Evolutionary conservation across 2,797 vertebrate genomes (phyloP).

Genomic region (Falco biarmicus): DNA sequence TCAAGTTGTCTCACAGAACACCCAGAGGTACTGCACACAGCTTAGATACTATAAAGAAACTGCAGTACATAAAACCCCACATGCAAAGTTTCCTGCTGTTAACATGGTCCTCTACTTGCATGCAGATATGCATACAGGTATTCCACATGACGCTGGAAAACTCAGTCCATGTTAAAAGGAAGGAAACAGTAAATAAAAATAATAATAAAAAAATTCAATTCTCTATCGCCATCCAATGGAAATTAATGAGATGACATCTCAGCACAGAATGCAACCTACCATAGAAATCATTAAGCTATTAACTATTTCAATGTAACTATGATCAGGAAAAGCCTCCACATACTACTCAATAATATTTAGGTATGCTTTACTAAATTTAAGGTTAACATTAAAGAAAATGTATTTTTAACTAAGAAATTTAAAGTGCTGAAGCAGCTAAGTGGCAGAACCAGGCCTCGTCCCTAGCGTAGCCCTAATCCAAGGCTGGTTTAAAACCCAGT

Average conservation of each 20-base stretch:
- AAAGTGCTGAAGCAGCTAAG: too few relatives aligned
- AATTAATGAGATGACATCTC: background rate
- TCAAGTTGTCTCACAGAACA: too few relatives aligned
- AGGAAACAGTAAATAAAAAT: background rate
- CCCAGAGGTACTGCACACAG: background rate
- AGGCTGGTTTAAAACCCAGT: too few relatives aligned
- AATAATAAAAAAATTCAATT: background rate
- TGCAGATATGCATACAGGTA: too few relatives aligned
- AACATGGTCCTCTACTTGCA: background rate
- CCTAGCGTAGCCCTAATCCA: too few relatives aligned
- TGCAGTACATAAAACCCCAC: background rate
- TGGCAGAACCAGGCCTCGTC: too few relatives aligned
- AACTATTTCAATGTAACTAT: background rate
- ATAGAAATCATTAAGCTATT: background rate
- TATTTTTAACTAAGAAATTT: too few relatives aligned
- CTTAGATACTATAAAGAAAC: background rate
- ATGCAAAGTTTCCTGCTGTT: background rate
- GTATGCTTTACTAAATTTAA: background rate
- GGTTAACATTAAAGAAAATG: background rate
- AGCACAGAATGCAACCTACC: background rate
- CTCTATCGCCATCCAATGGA: background rate
- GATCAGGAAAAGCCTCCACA: background rate
- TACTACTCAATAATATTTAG: background rate
- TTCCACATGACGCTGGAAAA: background rate
- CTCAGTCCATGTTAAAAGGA: background rate